Base-by-base conservation (phyloP, 1,140 invertebrate genomes). In the Aplysia californica region DNA sequence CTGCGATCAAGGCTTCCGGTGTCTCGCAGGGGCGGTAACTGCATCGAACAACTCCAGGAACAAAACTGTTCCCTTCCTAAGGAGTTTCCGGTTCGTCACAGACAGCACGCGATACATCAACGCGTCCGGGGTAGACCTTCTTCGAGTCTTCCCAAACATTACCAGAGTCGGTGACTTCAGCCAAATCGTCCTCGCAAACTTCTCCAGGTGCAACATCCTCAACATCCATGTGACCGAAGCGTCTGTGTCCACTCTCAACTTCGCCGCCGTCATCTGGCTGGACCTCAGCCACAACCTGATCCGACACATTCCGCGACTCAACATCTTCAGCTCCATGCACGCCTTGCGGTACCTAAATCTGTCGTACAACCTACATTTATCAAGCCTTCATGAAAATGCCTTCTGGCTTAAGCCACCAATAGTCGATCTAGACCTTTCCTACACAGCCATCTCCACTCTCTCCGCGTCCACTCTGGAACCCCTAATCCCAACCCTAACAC, bases 271-370 rank as follows among this genome's bases (percentile, higher is more conserved):
- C 29, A 20, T 29, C 10, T 35, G 26, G n/a, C 15, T 56, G 31
- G 50, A 71, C 21, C 44, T 71, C 4, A 55, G 68, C 50, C 33
- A 55, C 33, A 56, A 58, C 10, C 23, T 44, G 15, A 56, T 55
- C n/a, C 44, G 44, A 15, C 10, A 50, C 44, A 50, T 50, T 15
- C 10, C 44, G 10, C 44, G 20, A 41, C 1, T 3, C 20, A 44
- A 44, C 23, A 6, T 68, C 18, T 6, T 68, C 39, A 41, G n/a
- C 26, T 39, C 36, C 1, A 71, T 71, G 68, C 31, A 21, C 31
- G 44, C 39, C n/a, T 50, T 71, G 23, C 41, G 21, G 35, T 18
- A 56, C 44, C 68, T 71, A 18, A 71, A 56, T 58, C 38, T 71
- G 29, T 71, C 68, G 1, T 41, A 71, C 29, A 71, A 71, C 31